Evolutionary conservation across 2,797 vertebrate genomes (phyloP).

Genomic region (Phyllotis vaccarum): DNA sequence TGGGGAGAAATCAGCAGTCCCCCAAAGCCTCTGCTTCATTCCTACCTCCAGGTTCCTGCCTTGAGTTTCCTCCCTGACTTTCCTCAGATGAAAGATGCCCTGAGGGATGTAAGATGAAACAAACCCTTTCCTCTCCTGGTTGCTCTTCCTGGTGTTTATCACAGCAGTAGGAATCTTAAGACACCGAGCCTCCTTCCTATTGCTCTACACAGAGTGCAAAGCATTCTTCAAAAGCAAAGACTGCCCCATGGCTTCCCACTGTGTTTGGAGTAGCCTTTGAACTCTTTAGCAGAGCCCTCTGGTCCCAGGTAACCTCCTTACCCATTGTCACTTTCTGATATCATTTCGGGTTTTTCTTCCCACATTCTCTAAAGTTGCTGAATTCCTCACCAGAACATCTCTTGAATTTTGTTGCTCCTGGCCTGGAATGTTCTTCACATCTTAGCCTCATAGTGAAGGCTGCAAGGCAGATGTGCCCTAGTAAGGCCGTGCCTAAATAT

Average conservation of each 20-base stretch:
- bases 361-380: not conserved
- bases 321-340: not conserved
- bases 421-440: not conserved
- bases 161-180: not conserved
- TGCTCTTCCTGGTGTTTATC: not conserved
- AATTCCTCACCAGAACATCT: not conserved
- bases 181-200: not conserved
- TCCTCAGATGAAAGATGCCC: not conserved
- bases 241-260: not conserved
- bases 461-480: not conserved
- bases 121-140: not conserved
- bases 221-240: not conserved
- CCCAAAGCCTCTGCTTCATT: not conserved
- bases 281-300: not conserved
- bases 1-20: not conserved
- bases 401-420: not conserved
- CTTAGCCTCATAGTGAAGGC: not conserved
- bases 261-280: not conserved
- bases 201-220: not conserved
- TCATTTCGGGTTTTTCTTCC: not conserved
- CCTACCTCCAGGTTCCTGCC: not conserved
- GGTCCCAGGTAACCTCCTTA: not conserved
- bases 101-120: not conserved
- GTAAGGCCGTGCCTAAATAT: not conserved
- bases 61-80: not conserved